Conservation (phyloP, 2,888 invertebrate genomes). For the Phortica okadai region DNA sequence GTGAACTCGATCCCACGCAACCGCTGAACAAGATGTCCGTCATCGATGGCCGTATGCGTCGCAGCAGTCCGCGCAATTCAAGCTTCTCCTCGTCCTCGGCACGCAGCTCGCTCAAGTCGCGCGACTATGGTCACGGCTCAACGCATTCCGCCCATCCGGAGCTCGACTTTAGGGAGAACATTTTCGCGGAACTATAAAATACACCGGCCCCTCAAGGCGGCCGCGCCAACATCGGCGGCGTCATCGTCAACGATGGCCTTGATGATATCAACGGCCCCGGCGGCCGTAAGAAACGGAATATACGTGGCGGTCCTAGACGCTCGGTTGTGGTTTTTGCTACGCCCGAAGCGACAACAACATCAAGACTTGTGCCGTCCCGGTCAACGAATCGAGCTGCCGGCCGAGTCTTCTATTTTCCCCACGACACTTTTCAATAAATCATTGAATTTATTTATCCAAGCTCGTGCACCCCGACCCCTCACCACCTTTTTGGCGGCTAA, state of each 20-base stretch:
- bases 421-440: no score
- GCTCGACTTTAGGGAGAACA: constrained; percentile 75
- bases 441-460: no score
- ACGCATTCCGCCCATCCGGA: constrained; percentile 73
- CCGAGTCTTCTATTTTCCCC: neutral
- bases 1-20: constrained; percentile 74
- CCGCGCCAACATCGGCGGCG: neutral
- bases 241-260: neutral
- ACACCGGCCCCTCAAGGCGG: neutral
- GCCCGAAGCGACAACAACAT: no score
- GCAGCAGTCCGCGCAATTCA: constrained; percentile 69
- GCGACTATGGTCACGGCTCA: constrained; percentile 72
- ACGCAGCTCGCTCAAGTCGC: constrained; percentile 74
- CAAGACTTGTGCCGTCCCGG: no score
- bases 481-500: no score
- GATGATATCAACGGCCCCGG: no score
- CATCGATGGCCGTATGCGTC: constrained; percentile 73
- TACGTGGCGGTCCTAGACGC: no score
- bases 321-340: no score
- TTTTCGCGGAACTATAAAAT: constrained; percentile 74
- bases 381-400: no score
- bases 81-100: constrained; percentile 72
- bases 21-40: constrained; percentile 75
- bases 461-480: no score
- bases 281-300: no score